phyloP scores from a whole-genome alignment of 2,888 invertebrate species.

The Stenolophus ochropezus region DNA sequence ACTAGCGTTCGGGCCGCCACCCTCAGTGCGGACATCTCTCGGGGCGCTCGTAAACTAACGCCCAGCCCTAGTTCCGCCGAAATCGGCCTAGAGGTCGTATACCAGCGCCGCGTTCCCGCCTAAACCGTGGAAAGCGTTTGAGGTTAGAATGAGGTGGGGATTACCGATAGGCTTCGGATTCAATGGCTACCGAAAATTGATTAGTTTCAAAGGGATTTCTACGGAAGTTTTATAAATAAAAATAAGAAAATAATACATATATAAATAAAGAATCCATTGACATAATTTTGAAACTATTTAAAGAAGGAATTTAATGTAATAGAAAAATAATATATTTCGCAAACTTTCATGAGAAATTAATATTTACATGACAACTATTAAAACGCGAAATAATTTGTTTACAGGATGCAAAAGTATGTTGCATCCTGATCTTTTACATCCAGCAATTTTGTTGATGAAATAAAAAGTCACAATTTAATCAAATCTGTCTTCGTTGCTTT shows the following conservation, averaged over 20 bases:
- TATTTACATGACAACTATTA: no score
- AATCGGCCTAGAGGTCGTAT: conserved; percentile 62
- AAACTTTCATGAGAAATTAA: no score
- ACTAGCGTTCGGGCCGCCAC: conserved; percentile 52
- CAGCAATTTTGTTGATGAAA: no score
- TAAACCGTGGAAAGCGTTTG: conserved; percentile 20
- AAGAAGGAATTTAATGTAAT: not conserved
- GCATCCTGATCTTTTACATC: no score
- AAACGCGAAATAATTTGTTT: no score
- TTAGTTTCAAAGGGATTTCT: not conserved
- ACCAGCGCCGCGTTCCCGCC: conserved; percentile 36
- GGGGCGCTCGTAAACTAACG: conserved; percentile 61
- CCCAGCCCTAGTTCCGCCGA: conserved; percentile 62
- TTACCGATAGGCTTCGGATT: not conserved
- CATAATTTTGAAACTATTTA: not conserved
- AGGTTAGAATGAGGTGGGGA: not conserved
- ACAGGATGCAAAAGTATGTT: no score
- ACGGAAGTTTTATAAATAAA: not conserved
- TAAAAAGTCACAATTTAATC: no score
- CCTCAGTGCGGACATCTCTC: conserved; percentile 63
- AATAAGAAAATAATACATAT: not conserved
- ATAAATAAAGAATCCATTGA: no score
- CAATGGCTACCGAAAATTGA: not conserved
- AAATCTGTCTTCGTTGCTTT: no score
- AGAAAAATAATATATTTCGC: no score